These are phyloP conservation scores for Phytoseiulus persimilis DNA, from an alignment of 2,888 invertebrate genomes.

Conservation along the genomic window DNA sequence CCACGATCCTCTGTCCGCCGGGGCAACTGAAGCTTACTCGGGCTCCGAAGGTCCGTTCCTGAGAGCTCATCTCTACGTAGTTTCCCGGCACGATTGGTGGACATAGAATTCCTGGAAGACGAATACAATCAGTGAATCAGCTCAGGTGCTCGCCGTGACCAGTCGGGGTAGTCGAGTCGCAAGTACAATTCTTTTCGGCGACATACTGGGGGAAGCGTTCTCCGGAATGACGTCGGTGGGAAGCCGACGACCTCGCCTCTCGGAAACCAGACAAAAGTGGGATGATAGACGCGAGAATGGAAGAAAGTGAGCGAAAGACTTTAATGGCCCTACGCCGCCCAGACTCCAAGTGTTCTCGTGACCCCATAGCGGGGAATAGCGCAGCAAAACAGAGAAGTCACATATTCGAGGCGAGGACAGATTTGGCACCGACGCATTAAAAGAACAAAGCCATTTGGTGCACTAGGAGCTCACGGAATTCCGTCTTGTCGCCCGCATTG, in stretches of 20 bases:
- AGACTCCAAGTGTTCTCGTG: not conserved
- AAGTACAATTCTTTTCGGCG: not conserved
- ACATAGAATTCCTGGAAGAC: slow-evolving; percentile 58
- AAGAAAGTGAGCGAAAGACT: not conserved
- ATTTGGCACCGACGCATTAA: not conserved
- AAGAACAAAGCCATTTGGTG: not conserved
- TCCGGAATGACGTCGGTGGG: not conserved
- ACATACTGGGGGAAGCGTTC: not conserved
- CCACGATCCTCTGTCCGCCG: slow-evolving; percentile 70
- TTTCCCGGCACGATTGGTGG: slow-evolving; percentile 62
- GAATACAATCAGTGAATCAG: slow-evolving; percentile 54
- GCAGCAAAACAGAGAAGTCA: not conserved
- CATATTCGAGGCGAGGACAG: not conserved
- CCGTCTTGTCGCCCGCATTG: not conserved
- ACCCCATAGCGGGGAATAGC: not conserved
- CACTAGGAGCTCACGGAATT: not conserved
- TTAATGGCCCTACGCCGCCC: not conserved
- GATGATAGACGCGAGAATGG: too few relatives aligned
- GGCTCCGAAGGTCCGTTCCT: slow-evolving; percentile 72
- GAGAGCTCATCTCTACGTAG: slow-evolving; percentile 65
- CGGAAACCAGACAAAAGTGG: not conserved
- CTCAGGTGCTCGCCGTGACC: slow-evolving; percentile 63
- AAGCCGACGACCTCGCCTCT: not conserved
- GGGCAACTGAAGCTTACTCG: slow-evolving; percentile 71
- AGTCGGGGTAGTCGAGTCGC: not conserved